Conservation (phyloP, 2,797 vertebrate species). For the Neomorphus geoffroyi region DNA sequence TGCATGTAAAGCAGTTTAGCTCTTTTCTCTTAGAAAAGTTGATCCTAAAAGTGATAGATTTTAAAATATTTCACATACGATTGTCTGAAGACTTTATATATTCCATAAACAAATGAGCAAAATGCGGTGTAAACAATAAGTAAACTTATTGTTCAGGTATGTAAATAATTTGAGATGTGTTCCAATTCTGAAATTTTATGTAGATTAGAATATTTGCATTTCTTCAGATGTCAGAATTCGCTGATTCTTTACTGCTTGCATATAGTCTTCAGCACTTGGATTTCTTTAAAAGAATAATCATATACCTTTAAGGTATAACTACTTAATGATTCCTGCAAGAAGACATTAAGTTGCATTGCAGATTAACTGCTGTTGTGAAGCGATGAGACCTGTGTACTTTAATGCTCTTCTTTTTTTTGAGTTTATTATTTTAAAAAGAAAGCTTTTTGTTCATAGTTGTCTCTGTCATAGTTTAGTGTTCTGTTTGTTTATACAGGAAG, state of each 20-base stretch:
- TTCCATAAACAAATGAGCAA: neutral
- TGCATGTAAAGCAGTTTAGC: neutral
- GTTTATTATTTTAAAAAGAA: neutral
- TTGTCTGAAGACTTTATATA: neutral
- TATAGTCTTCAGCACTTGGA: neutral
- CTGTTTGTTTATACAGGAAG: constrained; percentile 84
- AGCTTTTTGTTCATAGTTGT: neutral
- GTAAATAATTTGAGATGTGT: neutral
- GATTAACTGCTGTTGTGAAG: neutral
- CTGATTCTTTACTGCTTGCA: neutral
- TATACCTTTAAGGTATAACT: neutral
- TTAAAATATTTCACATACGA: neutral
- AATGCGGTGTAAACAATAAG: neutral
- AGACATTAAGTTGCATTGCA: neutral
- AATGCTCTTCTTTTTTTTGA: neutral
- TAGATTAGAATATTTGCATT: neutral
- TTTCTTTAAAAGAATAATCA: neutral
- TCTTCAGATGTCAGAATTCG: neutral
- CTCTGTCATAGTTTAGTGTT: neutral
- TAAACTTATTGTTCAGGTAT: neutral
- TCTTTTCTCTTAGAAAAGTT: neutral
- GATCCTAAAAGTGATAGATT: neutral
- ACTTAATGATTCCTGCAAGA: neutral
- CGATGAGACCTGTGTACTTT: neutral
- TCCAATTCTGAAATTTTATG: neutral